Evolutionary conservation across 2,797 vertebrate species (phyloP).

Genomic region (Oceanodroma leucorhoa): DNA sequence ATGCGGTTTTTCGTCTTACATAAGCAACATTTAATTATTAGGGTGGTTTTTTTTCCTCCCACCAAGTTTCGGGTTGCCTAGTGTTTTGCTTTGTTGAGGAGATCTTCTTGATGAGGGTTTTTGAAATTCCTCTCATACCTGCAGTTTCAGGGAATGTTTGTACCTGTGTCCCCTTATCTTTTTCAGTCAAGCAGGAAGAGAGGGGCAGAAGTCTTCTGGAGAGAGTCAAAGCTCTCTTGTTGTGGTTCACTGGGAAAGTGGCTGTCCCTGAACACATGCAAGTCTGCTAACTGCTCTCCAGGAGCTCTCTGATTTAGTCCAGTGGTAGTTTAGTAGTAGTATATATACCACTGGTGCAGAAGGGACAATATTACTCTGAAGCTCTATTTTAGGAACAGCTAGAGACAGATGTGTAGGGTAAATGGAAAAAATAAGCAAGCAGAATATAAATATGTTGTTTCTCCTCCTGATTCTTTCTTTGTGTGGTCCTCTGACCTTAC

Average conservation of each 20-base stretch:
- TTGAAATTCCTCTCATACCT: conserved; percentile 35
- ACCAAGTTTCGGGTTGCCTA: not conserved
- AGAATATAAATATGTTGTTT: conserved; percentile 55
- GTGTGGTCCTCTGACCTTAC: conserved; percentile 42
- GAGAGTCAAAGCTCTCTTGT: not conserved
- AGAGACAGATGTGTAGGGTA: conserved; percentile 22
- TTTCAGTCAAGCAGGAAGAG: not conserved
- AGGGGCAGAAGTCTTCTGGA: not conserved
- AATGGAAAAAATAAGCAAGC: conserved; percentile 18
- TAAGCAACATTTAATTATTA: conserved; percentile 50
- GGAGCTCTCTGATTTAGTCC: not conserved
- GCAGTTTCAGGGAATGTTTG: not conserved
- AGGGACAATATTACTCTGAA: not conserved
- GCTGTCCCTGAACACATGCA: not conserved
- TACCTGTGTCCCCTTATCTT: not conserved
- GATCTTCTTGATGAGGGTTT: conserved; percentile 9
- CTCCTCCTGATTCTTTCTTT: conserved; percentile 3
- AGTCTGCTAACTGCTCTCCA: not conserved
- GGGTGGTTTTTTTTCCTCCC: not conserved
- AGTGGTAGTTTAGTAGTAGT: not conserved
- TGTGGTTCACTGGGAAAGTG: not conserved
- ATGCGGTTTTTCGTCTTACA: conserved; percentile 17
- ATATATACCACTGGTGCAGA: not conserved
- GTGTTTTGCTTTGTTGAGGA: conserved; percentile 6
- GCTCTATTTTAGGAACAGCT: not conserved